A percentile compares a stretch with the other conserved stretches of the same genome.
phyloP scores from a whole-genome alignment of 2,113 vertebrate species.

The Oryzias melastigma region DNA sequence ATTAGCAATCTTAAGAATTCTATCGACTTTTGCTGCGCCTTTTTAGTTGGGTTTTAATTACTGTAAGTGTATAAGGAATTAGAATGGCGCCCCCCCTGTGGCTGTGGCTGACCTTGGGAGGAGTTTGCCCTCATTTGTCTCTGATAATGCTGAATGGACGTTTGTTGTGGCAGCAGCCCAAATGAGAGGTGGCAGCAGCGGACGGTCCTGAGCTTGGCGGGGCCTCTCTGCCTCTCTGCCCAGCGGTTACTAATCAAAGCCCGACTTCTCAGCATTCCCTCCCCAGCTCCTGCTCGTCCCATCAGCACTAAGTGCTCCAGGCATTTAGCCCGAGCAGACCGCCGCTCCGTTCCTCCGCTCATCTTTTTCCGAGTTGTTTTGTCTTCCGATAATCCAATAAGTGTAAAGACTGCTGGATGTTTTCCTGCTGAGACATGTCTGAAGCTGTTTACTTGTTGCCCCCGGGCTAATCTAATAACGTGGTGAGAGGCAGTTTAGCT shows the following conservation, averaged over 20 bases:
- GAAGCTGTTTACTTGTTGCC: slow-evolving; percentile 72
- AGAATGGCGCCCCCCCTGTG: slow-evolving; percentile 49
- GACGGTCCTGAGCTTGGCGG: slow-evolving; percentile 49
- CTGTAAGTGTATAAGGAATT: slow-evolving; percentile 68
- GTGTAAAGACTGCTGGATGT: slow-evolving; percentile 43
- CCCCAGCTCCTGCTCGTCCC: slow-evolving; percentile 38
- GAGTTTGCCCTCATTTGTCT: slow-evolving; percentile 57
- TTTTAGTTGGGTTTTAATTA: slow-evolving; percentile 69
- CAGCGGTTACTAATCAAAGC: slow-evolving; percentile 66
- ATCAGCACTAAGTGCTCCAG: slow-evolving; percentile 57
- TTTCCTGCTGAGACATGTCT: slow-evolving; percentile 60
- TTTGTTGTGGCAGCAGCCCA: slow-evolving; percentile 57
- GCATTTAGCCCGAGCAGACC: slow-evolving; percentile 40
- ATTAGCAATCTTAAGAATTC: slow-evolving; percentile 61
- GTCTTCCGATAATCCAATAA: slow-evolving; percentile 74
- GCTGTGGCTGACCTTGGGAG: slow-evolving; percentile 64
- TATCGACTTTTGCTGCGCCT: slow-evolving; percentile 46
- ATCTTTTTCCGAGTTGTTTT: slow-evolving; percentile 61
- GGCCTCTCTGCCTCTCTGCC: slow-evolving; percentile 24
- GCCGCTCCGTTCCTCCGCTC: slow-evolving; percentile 45
- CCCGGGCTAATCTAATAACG: slow-evolving; percentile 72
- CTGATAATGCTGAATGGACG: slow-evolving; percentile 67
- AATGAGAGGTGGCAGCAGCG: slow-evolving; percentile 62
- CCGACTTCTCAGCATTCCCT: slow-evolving; percentile 54
- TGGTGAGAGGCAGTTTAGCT: slow-evolving; percentile 61